phyloP scores from a whole-genome alignment of 1,140 invertebrate species.

The Heliconius hermathena region DNA sequence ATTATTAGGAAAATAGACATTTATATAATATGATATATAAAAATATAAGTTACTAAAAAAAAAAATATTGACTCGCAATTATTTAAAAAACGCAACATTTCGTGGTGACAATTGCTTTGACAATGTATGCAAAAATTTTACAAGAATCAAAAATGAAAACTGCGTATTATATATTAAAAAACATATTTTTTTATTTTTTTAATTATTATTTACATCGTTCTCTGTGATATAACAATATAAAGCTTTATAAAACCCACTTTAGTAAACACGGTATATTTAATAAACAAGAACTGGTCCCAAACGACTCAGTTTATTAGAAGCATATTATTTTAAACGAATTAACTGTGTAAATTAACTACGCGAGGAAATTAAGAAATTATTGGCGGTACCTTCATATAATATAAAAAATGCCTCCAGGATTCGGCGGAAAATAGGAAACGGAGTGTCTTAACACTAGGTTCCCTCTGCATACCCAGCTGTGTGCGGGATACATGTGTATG shows the following conservation, averaged over 20 bases:
- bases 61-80: not conserved
- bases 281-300: not conserved
- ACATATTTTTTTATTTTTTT: not conserved
- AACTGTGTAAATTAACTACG: no score
- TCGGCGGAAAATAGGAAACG: no score
- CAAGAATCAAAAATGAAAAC: not conserved
- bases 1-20: slow-evolving; percentile 5
- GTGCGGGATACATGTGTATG: no score
- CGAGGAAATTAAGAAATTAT: no score
- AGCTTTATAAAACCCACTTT: not conserved
- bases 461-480: no score
- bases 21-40: not conserved
- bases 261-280: no score
- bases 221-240: not conserved
- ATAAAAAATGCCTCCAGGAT: no score
- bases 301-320: not conserved
- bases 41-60: not conserved
- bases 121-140: not conserved
- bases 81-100: not conserved
- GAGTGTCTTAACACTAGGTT: no score
- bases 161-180: not conserved
- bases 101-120: not conserved
- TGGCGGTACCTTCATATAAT: no score
- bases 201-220: not conserved
- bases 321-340: no score